Percentiles rank a stretch among this genome's conserved stretches.
Evolutionary conservation across 1,140 invertebrate species (phyloP).

Genomic region (Zelostemma sp.): DNA sequence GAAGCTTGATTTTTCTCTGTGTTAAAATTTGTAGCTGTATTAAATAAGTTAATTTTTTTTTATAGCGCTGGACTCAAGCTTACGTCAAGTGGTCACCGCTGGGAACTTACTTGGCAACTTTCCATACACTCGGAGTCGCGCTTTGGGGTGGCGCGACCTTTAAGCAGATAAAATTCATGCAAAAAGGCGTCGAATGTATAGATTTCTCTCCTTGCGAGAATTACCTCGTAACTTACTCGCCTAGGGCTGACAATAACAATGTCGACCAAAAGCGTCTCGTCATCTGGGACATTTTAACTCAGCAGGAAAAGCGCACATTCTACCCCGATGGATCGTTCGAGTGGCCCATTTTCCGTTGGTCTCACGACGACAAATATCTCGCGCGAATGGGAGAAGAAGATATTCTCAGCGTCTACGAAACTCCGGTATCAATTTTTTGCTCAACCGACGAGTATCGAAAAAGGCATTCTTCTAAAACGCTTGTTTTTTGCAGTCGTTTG

Average conservation of each 20-base stretch:
- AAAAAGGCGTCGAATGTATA: conserved; percentile 92
- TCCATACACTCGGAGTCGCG: conserved; percentile 95
- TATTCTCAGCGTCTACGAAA: conserved; percentile 95
- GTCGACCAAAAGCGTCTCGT: conserved; percentile 81
- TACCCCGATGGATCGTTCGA: conserved; percentile 84
- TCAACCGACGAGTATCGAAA: too few relatives aligned
- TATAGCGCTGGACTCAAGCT: conserved; percentile 92
- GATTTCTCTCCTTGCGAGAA: conserved; percentile 99
- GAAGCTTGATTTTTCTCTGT: conserved; percentile 92
- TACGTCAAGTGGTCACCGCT: conserved; percentile 97
- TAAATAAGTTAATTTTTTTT: conserved; percentile 77
- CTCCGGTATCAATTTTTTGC: conserved; percentile 74
- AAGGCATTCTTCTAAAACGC: too few relatives aligned
- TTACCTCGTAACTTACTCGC: conserved; percentile 94
- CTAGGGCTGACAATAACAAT: conserved; percentile 75
- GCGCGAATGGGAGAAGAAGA: conserved; percentile 87
- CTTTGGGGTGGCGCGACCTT: conserved; percentile 97
- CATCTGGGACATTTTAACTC: conserved; percentile 95
- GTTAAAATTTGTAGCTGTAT: not conserved
- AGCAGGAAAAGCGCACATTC: conserved; percentile 93
- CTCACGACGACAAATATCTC: conserved; percentile 96
- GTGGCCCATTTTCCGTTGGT: conserved; percentile 98
- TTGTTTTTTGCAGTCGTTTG: conserved; percentile 81
- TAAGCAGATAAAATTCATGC: conserved; percentile 92
- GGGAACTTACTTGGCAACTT: conserved; percentile 96